These are phyloP conservation scores for Stichodactyla mertensii DNA, from an alignment of 64 coral and sea anemone genomes.

Conservation along the genomic window DNA sequence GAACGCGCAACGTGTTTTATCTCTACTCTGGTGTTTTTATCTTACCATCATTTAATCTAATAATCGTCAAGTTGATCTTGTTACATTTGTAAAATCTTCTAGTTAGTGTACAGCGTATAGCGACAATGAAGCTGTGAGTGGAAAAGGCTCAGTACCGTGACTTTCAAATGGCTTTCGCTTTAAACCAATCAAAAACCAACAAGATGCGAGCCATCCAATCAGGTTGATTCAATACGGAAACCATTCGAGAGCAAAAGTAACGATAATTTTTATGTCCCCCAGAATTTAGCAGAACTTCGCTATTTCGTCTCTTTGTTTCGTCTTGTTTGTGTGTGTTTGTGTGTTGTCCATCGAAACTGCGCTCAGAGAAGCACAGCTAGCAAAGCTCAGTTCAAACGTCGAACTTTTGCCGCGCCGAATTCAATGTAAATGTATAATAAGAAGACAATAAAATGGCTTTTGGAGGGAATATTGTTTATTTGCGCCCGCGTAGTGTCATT, in stretches of 20 bases:
- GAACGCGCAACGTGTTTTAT: too few relatives aligned
- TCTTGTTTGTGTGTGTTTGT: too few relatives aligned
- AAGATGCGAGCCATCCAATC: neutral
- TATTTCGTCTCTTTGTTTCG: too few relatives aligned
- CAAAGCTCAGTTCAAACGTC: too few relatives aligned
- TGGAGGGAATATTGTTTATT: too few relatives aligned
- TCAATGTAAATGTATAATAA: too few relatives aligned
- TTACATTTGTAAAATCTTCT: neutral
- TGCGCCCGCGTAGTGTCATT: too few relatives aligned
- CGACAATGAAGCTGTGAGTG: neutral
- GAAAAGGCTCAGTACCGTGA: neutral
- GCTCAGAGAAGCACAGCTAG: too few relatives aligned
- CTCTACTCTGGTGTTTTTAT: neutral
- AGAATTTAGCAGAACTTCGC: neutral
- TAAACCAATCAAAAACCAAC: neutral
- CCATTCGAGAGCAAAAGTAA: neutral
- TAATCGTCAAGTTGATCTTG: neutral
- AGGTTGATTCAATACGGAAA: neutral
- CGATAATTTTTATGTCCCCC: neutral
- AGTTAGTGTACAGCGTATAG: neutral
- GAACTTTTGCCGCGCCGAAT: too few relatives aligned
- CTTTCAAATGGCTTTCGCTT: neutral
- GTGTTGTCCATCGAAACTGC: too few relatives aligned
- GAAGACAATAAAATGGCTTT: too few relatives aligned
- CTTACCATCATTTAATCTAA: neutral